Percentiles rank a stretch among this genome's conserved stretches.
Evolutionary conservation across 2,888 invertebrate species (phyloP).

Genomic region (Himalopsyche anomala): DNA sequence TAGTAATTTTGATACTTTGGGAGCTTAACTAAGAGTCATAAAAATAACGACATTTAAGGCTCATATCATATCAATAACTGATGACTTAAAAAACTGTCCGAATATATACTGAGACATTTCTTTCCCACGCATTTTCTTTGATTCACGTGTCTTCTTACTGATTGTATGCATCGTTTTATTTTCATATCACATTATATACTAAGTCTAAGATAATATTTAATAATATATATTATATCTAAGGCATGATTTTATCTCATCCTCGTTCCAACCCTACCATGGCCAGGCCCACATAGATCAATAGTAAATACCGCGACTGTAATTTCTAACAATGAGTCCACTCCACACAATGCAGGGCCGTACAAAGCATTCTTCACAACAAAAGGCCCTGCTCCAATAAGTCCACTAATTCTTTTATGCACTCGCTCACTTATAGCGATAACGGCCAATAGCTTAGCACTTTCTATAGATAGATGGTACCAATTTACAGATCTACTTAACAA

Average conservation of each 20-base stretch:
- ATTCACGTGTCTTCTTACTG: too few relatives aligned
- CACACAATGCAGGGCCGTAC: conserved; percentile 27
- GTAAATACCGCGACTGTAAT: conserved; percentile 14
- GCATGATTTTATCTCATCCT: background rate
- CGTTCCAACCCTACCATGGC: background rate
- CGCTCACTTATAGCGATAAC: conserved; percentile 30
- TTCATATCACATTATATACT: too few relatives aligned
- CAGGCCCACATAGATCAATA: background rate
- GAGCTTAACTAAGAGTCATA: too few relatives aligned
- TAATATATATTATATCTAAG: too few relatives aligned
- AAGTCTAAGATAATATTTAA: too few relatives aligned
- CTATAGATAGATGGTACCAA: background rate
- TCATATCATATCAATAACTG: too few relatives aligned
- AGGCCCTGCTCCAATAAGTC: conserved; percentile 32
- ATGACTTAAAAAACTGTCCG: too few relatives aligned
- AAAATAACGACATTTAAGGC: too few relatives aligned
- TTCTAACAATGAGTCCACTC: conserved; percentile 13
- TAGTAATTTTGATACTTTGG: too few relatives aligned
- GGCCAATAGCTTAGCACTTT: conserved; percentile 24
- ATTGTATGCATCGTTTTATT: too few relatives aligned
- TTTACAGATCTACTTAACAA: background rate
- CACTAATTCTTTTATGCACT: conserved; percentile 34
- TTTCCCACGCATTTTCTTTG: too few relatives aligned
- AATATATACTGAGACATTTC: too few relatives aligned
- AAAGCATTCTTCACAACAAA: conserved; percentile 31